These are phyloP conservation scores for Biston betularia DNA, from an alignment of 2,888 invertebrate genomes.

Conservation along the genomic window DNA sequence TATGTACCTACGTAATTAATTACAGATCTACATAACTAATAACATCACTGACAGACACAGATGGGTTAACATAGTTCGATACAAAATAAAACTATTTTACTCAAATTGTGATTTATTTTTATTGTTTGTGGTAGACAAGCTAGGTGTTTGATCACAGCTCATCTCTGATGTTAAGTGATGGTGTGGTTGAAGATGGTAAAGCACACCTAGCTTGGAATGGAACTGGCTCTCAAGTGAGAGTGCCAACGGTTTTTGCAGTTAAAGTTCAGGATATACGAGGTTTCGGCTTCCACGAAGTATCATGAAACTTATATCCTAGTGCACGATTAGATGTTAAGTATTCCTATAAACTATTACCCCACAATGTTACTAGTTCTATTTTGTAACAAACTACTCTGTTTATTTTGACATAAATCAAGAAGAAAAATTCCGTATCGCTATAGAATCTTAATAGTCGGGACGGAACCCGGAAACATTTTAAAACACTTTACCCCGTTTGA, in stretches of 20 bases:
- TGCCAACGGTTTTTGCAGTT: no score
- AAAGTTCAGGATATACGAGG: no score
- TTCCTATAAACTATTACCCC: not conserved
- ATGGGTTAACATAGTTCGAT: not conserved
- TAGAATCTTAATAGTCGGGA: conserved; percentile 15
- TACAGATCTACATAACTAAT: not conserved
- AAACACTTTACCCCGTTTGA: conserved; percentile 22
- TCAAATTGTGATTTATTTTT: not conserved
- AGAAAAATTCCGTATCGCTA: conserved; percentile 18
- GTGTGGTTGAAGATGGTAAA: no score
- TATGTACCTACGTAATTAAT: not conserved
- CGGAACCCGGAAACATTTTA: conserved; percentile 17
- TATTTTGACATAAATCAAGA: conserved; percentile 9
- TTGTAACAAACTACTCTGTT: conserved; percentile 4
- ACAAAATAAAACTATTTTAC: not conserved
- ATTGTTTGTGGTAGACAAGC: no score
- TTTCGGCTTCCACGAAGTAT: no score
- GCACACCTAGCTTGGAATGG: no score
- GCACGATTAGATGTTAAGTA: no score
- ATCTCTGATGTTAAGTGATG: no score
- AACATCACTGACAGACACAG: not conserved
- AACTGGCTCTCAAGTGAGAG: no score
- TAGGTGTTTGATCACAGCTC: no score
- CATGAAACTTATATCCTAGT: no score
- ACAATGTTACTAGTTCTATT: conserved; percentile 1